phyloP scores from a whole-genome alignment of 2,113 vertebrate species.

The Halichoeres trimaculatus region DNA sequence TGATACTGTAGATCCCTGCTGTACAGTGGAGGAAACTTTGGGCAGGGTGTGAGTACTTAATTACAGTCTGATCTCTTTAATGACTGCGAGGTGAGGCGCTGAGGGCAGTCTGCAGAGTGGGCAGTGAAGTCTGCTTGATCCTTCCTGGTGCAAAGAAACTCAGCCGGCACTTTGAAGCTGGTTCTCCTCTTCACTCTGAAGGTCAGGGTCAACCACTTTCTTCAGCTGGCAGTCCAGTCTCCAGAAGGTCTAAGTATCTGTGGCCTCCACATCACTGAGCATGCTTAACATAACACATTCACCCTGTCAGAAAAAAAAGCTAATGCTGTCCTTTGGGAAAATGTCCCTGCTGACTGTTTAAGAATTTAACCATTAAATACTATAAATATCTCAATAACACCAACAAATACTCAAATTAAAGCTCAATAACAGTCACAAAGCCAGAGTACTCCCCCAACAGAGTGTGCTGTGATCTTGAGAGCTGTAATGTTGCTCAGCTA shows the following conservation, averaged over 20 bases:
- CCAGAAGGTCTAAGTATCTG: neutral
- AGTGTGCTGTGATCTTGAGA: too few species aligned
- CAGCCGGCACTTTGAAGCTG: neutral
- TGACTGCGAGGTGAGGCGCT: neutral
- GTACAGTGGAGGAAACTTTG: neutral
- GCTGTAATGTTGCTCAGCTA: too few species aligned
- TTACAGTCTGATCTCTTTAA: neutral
- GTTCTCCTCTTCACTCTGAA: neutral
- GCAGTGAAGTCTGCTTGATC: neutral
- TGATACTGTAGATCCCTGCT: neutral
- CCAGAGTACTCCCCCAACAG: too few species aligned
- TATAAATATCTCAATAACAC: too few species aligned
- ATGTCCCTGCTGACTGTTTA: too few species aligned
- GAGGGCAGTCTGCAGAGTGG: neutral
- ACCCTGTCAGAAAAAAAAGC: too few species aligned
- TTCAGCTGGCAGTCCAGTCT: neutral
- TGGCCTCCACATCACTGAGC: neutral
- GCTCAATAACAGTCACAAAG: too few species aligned
- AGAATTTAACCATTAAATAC: too few species aligned
- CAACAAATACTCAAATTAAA: too few species aligned
- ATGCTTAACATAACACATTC: neutral
- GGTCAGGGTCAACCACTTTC: neutral
- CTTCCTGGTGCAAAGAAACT: neutral
- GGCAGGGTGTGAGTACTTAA: neutral
- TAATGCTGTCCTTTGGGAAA: too few species aligned